These are phyloP conservation scores for Tringa solitaria DNA, from an alignment of 2,113 vertebrate genomes.

Conservation along the genomic window DNA sequence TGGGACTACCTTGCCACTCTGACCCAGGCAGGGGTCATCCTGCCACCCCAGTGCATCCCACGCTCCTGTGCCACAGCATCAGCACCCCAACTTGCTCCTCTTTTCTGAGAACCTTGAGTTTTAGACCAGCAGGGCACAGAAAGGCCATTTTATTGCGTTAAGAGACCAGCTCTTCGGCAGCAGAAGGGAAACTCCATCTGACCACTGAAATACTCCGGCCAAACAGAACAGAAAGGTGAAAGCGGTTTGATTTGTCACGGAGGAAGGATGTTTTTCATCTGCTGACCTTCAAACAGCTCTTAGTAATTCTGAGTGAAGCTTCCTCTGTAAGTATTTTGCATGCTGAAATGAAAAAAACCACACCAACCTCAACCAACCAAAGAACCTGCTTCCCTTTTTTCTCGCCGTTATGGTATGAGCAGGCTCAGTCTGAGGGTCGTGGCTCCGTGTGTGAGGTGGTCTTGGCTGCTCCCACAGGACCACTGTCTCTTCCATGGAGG, in stretches of 20 bases:
- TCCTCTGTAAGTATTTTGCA: background rate
- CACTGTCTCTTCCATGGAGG: accelerated
- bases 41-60: accelerated
- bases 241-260: background rate
- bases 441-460: accelerated
- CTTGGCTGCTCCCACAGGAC: background rate
- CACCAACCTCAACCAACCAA: background rate
- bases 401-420: accelerated
- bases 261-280: background rate
- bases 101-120: background rate
- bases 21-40: background rate
- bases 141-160: background rate
- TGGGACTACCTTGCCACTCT: background rate
- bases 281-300: background rate
- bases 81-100: background rate
- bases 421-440: background rate
- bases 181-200: background rate
- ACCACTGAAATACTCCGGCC: background rate
- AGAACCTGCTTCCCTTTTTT: background rate
- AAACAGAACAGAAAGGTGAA: background rate
- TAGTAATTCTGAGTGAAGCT: background rate
- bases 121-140: background rate
- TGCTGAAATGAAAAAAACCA: background rate
- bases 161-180: background rate
- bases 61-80: accelerated